phyloP scores from a whole-genome alignment of 2,888 invertebrate species.

The Notodonta dromedarius region DNA sequence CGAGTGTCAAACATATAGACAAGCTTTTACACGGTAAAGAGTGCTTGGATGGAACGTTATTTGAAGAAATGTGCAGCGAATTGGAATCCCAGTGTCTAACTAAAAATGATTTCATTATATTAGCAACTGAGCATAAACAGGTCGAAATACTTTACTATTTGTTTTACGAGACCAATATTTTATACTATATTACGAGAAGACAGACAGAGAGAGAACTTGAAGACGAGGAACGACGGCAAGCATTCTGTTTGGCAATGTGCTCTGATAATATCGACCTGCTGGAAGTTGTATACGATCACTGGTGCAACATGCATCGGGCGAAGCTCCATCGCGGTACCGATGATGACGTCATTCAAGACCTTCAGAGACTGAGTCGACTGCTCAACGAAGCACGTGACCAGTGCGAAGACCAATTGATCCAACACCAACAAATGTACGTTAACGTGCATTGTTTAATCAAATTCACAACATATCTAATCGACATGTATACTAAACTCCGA shows the following conservation, averaged over 20 bases:
- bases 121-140: conserved; percentile 17
- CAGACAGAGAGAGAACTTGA: conserved; percentile 7
- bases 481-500: conserved; percentile 6
- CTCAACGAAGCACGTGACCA: background rate
- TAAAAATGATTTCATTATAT: conserved; percentile 20
- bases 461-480: conserved; percentile 18
- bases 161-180: conserved; percentile 13
- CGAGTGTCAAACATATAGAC: background rate
- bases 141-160: conserved; percentile 9
- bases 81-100: background rate
- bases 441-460: conserved; percentile 8
- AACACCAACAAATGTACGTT: background rate
- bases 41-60: background rate
- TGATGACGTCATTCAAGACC: background rate
- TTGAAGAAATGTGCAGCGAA: conserved; percentile 4
- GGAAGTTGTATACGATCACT: conserved; percentile 27
- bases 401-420: background rate
- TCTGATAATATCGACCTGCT: conserved; percentile 11
- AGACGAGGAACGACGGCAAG: conserved; percentile 9
- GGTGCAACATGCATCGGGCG: conserved; percentile 21
- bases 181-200: conserved; percentile 15
- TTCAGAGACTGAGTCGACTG: conserved; percentile 10
- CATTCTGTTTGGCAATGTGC: conserved; percentile 15
- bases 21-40: conserved; percentile 8
- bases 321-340: conserved; percentile 5